phyloP scores from a whole-genome alignment of 2,113 vertebrate genomes.

The Lampris megalopsis region DNA sequence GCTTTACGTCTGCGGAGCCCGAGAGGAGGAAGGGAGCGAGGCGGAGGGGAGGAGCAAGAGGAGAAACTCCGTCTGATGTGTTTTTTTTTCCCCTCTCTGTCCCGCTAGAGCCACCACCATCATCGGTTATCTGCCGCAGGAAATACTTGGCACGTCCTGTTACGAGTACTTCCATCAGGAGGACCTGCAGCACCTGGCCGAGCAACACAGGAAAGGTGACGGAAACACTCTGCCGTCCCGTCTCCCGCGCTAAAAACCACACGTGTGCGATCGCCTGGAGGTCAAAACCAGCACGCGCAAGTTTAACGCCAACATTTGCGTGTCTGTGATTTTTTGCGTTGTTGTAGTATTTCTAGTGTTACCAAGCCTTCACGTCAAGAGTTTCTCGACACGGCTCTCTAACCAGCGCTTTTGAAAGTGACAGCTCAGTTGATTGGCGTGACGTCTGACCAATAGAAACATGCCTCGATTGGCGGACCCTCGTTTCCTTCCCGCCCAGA shows the following conservation, averaged over 20 bases:
- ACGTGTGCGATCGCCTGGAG: too few species aligned
- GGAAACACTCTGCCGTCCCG: not conserved
- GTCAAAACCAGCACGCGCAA: too few species aligned
- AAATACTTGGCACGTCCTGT: constrained; percentile 91
- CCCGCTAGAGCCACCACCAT: constrained; percentile 85
- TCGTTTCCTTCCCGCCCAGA: too few species aligned
- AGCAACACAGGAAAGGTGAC: constrained; percentile 92
- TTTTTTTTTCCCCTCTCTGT: not conserved
- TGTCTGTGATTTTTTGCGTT: too few species aligned
- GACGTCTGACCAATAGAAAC: too few species aligned
- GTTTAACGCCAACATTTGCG: too few species aligned
- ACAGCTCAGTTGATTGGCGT: too few species aligned
- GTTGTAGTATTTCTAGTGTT: too few species aligned
- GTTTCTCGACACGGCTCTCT: too few species aligned
- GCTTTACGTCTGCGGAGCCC: not conserved
- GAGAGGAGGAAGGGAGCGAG: not conserved
- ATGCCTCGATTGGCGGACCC: too few species aligned
- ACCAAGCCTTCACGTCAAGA: too few species aligned
- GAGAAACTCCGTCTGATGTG: not conserved
- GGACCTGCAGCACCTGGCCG: constrained; percentile 88
- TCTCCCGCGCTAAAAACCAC: not conserved
- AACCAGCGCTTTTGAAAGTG: too few species aligned
- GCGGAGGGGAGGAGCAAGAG: not conserved
- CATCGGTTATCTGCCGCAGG: constrained; percentile 91
- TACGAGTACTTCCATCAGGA: constrained; percentile 94